Evolutionary conservation across 2,888 invertebrate genomes (phyloP), one percentile per base, ranked within the genome.

Genomic region (Philhelius pedissequus): DNA sequence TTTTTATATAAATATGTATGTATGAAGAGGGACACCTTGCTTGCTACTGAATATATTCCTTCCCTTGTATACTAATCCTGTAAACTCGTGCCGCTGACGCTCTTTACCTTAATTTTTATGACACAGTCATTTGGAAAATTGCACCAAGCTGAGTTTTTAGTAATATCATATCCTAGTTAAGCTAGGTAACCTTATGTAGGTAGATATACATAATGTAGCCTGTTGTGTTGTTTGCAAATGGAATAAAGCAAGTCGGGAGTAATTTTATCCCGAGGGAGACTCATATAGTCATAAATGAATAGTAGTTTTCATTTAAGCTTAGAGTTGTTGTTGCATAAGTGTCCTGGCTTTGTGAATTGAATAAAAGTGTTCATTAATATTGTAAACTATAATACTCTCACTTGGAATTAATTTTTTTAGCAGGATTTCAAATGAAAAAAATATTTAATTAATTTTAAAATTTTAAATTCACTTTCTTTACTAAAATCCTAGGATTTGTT

Each of bases 81-180:
- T 40, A 69, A 64, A 11, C 58, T 69, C 50, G 69, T 78, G 60
- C 78, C 74, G 66, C 75, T 79, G 75, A 75, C 54, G 62, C 71
- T 76, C 80, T 80, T 84, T 68, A 80, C 84, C 84, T 84, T 84
- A 80, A 84, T 84, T 84, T 80, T 84, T 80, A 80, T 75, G 80
- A 73, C 40, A 75, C 70, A 84, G 84, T 80, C 84, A 80, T 84
- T 84, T 84, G 84, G 84, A 84, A 84, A 84, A 84, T 80, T 84
- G 84, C 75, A 84, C 66, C 80, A 76, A 80, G 68, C 70, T 62
- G 69, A 68, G 66, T 75, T 54, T 68, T 70, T 68, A 43, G 80
- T 60, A 71, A 76, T 76, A 80, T 62, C n/a, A n/a, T n/a, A n/a
- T 40, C 71, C 75, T 60, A 30, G 52, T 40, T 64, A 48, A 15